These are phyloP conservation scores for Cydia pomonella DNA, from an alignment of 1,140 invertebrate species.

Conservation along the genomic window DNA sequence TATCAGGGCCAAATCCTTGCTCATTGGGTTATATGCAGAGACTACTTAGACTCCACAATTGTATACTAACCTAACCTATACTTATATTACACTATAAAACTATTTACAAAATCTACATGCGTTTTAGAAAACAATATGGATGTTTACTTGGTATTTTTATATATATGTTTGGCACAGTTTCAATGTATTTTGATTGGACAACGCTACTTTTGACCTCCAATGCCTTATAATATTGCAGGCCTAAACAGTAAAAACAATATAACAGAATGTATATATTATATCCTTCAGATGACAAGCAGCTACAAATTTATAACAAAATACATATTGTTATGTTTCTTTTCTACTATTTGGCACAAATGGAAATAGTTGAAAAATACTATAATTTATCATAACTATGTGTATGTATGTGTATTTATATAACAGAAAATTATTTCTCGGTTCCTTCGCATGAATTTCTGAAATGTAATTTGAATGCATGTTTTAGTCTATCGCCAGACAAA, in stretches of 20 bases:
- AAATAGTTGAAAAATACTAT: not conserved
- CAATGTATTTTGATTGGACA: not conserved
- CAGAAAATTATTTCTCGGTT: not conserved
- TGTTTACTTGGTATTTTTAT: not conserved
- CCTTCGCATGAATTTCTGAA: not conserved
- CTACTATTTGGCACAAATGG: not conserved
- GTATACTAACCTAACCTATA: constrained; percentile 3
- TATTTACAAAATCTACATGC: constrained; percentile 32
- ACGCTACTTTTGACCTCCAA: not conserved
- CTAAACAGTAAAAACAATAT: not conserved
- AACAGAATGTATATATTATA: not conserved
- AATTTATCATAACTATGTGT: not conserved
- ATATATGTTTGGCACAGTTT: not conserved
- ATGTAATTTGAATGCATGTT: not conserved
- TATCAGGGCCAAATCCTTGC: not conserved
- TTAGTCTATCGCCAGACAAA: not conserved
- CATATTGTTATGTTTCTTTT: not conserved
- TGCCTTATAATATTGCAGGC: no score
- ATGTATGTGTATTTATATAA: not conserved
- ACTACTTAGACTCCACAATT: not conserved
- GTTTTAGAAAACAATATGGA: not conserved
- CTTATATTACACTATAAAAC: constrained; percentile 7
- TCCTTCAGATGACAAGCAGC: not conserved
- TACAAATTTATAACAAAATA: not conserved
- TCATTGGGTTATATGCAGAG: not conserved